Evolutionary conservation across 2,797 vertebrate species (phyloP).

Genomic region (Pygocentrus nattereri): DNA sequence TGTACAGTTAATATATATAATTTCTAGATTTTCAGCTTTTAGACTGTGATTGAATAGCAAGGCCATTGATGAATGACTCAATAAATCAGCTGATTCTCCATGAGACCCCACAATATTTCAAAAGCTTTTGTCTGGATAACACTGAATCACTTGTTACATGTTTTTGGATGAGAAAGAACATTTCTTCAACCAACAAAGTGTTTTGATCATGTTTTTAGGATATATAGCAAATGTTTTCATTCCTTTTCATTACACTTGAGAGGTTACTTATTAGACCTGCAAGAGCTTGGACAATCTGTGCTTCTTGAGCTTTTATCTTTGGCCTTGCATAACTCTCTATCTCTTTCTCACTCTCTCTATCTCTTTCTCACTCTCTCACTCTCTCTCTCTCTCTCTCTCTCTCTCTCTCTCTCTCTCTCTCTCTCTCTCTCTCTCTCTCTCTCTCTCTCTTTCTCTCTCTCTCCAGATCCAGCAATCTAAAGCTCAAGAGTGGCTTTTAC

Average conservation of each 20-base stretch:
- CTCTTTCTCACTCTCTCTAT: neutral
- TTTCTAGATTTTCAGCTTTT: too few species aligned
- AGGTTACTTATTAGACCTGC: slow-evolving; percentile 12
- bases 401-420: too few species aligned
- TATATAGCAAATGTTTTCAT: slow-evolving; percentile 1
- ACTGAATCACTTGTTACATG: neutral
- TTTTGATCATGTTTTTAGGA: slow-evolving; percentile 18
- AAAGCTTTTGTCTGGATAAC: slow-evolving; percentile 6
- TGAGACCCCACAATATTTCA: neutral
- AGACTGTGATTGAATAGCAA: too few species aligned
- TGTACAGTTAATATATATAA: too few species aligned
- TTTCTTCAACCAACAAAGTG: neutral
- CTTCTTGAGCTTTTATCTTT: slow-evolving; percentile 5
- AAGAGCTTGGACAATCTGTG: neutral
- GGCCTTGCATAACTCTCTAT: slow-evolving; percentile 29
- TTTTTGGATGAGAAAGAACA: neutral
- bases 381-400: too few species aligned
- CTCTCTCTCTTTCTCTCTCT: neutral
- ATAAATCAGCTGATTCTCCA: neutral
- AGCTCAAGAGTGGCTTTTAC: slow-evolving; percentile 32
- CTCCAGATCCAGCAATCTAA: slow-evolving; percentile 7
- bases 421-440: too few species aligned
- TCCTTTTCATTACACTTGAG: slow-evolving; percentile 17
- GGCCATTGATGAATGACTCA: too few species aligned
- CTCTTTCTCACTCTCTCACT: too few species aligned